These are phyloP conservation scores for Coboldia fuscipes DNA, from an alignment of 1,140 invertebrate species.

Conservation along the genomic window DNA sequence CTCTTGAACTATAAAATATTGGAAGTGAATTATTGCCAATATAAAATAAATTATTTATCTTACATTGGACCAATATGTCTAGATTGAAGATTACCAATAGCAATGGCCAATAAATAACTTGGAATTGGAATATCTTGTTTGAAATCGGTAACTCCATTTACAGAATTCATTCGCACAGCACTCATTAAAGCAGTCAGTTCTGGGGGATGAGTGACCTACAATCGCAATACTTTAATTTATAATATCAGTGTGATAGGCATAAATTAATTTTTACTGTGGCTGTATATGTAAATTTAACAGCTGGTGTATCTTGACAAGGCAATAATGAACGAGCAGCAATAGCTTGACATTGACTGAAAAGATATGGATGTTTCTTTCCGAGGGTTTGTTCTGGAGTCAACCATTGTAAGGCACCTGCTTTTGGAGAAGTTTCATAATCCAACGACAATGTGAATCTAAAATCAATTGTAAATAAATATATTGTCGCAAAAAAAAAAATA, in stretches of 20 bases:
- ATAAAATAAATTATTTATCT: constrained; percentile 1
- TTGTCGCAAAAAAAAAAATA: not conserved
- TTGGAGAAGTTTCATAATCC: constrained; percentile 49
- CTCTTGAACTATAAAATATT: constrained; percentile 30
- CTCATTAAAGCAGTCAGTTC: constrained; percentile 78
- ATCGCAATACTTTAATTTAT: no score
- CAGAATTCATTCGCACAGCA: constrained; percentile 35
- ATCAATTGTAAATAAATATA: not conserved
- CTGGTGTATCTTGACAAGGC: constrained; percentile 86
- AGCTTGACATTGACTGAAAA: constrained; percentile 87
- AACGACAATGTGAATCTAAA: constrained; percentile 40
- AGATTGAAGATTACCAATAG: constrained; percentile 59
- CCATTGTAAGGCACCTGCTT: constrained; percentile 75
- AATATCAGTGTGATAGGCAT: no score
- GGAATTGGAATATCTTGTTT: constrained; percentile 55
- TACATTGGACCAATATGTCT: constrained; percentile 49
- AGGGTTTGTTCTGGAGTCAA: constrained; percentile 66
- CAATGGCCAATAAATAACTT: constrained; percentile 67
- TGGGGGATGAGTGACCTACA: constrained; percentile 51
- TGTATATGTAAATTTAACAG: constrained; percentile 71
- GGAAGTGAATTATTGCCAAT: not conserved
- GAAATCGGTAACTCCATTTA: constrained; percentile 33
- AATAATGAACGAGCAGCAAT: constrained; percentile 74
- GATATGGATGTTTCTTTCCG: constrained; percentile 67
- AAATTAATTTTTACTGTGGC: no score